phyloP scores from a whole-genome alignment of 92 coral and sea anemone genomes.

The Metridium senile region DNA sequence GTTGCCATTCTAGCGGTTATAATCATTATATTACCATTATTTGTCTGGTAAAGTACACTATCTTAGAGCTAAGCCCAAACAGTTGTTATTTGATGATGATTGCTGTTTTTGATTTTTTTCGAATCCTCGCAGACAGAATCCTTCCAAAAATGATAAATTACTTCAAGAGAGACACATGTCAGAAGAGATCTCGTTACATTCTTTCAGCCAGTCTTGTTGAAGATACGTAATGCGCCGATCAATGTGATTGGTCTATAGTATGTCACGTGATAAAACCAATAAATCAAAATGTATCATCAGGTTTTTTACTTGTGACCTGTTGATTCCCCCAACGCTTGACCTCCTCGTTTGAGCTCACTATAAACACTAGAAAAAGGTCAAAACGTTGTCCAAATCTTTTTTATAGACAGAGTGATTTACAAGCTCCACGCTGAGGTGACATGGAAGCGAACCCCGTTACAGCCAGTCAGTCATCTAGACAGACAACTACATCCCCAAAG shows the following conservation, averaged over 20 bases:
- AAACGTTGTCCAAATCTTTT: conserved; percentile 59
- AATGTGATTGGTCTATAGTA: conserved; percentile 59
- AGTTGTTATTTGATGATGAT: conserved; percentile 5
- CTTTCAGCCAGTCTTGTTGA: conserved; percentile 21
- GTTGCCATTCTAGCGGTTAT: neutral
- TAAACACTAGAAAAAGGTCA: conserved; percentile 57
- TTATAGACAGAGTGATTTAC: conserved; percentile 24
- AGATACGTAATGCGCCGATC: conserved; percentile 19
- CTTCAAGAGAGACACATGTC: conserved; percentile 22
- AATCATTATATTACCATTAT: too few species aligned
- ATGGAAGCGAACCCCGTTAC: conserved; percentile 38
- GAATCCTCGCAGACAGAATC: conserved; percentile 30
- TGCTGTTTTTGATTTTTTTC: conserved; percentile 5
- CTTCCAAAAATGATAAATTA: conserved; percentile 33
- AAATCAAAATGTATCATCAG: conserved; percentile 82
- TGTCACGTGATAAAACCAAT: conserved; percentile 77
- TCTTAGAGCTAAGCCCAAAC: neutral
- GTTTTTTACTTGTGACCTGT: conserved; percentile 44
- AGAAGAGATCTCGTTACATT: conserved; percentile 11
- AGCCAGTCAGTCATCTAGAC: conserved; percentile 9
- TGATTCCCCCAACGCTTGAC: conserved; percentile 31
- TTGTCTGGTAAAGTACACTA: neutral
- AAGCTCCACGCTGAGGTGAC: conserved; percentile 52
- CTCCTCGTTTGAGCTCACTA: conserved; percentile 54
- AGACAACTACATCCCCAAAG: neutral